phyloP scores from a whole-genome alignment of 2,888 invertebrate species.

The Nemapogon koenigi region DNA sequence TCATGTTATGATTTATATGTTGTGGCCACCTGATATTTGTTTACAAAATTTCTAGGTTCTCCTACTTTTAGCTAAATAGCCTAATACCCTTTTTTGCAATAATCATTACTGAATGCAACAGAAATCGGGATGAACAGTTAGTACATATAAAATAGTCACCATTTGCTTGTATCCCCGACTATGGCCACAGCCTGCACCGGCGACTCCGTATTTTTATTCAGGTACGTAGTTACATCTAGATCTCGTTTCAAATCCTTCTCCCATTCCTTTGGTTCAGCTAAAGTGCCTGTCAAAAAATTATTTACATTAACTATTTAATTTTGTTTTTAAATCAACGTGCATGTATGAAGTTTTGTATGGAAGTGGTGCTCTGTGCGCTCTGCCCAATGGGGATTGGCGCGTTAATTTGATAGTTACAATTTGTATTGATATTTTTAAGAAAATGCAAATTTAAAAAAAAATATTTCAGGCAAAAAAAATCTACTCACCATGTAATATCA shows the following conservation, averaged over 20 bases:
- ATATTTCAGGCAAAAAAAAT: background rate
- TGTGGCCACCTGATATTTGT: no score
- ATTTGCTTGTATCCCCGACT: constrained; percentile 71
- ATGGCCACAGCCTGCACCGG: constrained; percentile 83
- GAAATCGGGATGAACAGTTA: no score
- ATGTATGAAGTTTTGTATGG: no score
- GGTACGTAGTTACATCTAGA: constrained; percentile 38
- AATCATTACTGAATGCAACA: no score
- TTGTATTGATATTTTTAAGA: no score
- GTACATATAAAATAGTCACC: constrained; percentile 60
- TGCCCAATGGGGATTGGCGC: no score
- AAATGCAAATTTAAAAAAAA: background rate
- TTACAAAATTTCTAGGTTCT: no score
- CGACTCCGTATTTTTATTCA: constrained; percentile 66
- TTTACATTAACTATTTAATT: background rate
- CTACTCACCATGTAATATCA: constrained; percentile 76
- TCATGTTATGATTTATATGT: no score
- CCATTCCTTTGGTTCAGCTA: constrained; percentile 63
- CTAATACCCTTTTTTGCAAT: no score
- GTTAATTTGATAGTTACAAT: no score
- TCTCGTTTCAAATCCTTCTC: constrained; percentile 54
- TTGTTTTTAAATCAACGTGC: background rate
- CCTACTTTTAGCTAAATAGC: no score
- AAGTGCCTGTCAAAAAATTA: constrained; percentile 49
- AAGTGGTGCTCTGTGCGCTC: no score